Conservation (phyloP, 2,888 invertebrate genomes). For the Polyommatus icarus region DNA sequence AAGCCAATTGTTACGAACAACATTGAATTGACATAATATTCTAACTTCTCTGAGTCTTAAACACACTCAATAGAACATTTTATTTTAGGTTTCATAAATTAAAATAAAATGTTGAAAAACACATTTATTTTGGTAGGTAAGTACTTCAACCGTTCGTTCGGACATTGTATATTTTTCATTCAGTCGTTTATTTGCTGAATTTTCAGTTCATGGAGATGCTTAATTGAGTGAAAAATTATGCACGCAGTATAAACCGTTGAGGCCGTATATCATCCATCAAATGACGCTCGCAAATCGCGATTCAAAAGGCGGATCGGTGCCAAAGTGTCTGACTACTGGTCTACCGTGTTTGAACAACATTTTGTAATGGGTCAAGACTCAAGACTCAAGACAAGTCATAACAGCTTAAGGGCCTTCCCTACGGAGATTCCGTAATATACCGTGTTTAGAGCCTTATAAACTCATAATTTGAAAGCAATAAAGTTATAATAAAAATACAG, state of each 20-base stretch:
- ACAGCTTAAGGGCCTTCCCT: no score
- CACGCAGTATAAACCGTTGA: constrained; percentile 1
- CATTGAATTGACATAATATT: no score
- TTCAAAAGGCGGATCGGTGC: constrained; percentile 14
- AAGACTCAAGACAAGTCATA: no score
- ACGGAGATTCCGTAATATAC: no score
- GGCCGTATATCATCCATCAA: constrained; percentile 11
- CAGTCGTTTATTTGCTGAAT: background rate
- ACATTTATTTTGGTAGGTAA: background rate
- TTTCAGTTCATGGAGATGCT: background rate
- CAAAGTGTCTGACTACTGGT: constrained; percentile 6
- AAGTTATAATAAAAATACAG: no score
- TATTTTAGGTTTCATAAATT: background rate
- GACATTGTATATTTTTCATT: background rate
- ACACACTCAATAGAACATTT: no score
- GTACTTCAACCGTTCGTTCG: background rate
- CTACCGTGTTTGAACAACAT: background rate
- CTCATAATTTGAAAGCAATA: no score
- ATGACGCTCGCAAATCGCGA: constrained; percentile 13
- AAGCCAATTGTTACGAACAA: no score
- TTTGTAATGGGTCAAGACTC: background rate
- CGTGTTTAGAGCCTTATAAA: no score
- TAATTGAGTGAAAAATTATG: constrained; percentile 19
- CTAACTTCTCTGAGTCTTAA: no score
- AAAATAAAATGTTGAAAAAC: background rate